A percentile compares a stretch with the other conserved stretches of the same genome.
These are phyloP conservation scores for Drosophila mulleri DNA, from an alignment of 2,888 invertebrate species.

Conservation along the genomic window DNA sequence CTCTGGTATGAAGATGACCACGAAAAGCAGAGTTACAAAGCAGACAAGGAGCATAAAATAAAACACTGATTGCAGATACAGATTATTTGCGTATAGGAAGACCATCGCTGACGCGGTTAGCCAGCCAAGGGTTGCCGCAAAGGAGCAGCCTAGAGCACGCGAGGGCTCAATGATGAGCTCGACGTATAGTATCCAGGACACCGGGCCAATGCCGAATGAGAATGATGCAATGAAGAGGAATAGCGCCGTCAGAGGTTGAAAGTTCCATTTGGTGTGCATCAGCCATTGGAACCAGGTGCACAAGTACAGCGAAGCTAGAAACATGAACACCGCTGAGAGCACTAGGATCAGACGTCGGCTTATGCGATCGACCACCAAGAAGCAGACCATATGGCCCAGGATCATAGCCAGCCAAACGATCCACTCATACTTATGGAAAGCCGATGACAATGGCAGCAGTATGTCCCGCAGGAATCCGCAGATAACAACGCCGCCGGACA, in stretches of 20 bases:
- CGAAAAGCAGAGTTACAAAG: constrained; percentile 11
- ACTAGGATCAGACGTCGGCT: constrained; percentile 37
- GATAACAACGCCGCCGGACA: constrained; percentile 9
- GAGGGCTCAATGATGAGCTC: constrained; percentile 21
- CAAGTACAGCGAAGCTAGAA: not conserved
- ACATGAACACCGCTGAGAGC: not conserved
- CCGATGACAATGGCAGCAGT: not conserved
- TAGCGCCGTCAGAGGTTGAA: not conserved
- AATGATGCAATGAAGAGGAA: not conserved
- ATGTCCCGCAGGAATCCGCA: not conserved
- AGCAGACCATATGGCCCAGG: constrained; percentile 20
- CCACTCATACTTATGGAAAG: accelerated
- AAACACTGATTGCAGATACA: constrained; percentile 7
- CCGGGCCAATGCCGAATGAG: constrained; percentile 24
- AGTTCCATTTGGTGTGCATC: not conserved
- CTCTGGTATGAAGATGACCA: constrained; percentile 39
- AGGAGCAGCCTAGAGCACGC: constrained; percentile 23
- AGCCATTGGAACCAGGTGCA: constrained; percentile 11
- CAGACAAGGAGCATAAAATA: constrained; percentile 17
- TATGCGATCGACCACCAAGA: constrained; percentile 30
- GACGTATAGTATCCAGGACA: constrained; percentile 40
- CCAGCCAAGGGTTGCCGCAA: constrained; percentile 25
- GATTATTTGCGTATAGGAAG: not conserved
- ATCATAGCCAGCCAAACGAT: not conserved
- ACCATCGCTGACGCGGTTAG: constrained; percentile 1